phyloP scores from a whole-genome alignment of 2,797 vertebrate species.

The Alcedo quadribrachys region DNA sequence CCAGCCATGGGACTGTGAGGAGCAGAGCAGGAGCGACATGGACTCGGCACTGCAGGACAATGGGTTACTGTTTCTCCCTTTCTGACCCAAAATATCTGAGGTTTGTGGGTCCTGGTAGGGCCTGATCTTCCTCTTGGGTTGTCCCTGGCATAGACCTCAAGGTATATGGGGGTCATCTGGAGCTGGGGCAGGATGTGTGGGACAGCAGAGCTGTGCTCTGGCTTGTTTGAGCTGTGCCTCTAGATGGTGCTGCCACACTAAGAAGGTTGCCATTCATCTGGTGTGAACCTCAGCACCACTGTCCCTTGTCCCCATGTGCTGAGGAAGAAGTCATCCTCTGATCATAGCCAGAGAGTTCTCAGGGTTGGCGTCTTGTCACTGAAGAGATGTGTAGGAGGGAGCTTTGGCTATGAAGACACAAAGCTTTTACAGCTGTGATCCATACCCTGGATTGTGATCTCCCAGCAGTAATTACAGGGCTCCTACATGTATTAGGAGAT shows the following conservation, averaged over 20 bases:
- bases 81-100: not conserved
- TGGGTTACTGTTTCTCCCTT: not conserved
- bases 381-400: not conserved
- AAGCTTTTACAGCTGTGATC: not conserved
- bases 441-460: not conserved
- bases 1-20: fast-evolving
- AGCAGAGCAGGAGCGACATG: not conserved
- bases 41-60: not conserved
- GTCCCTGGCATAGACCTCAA: not conserved
- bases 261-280: not conserved
- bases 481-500: not conserved
- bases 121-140: not conserved
- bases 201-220: not conserved
- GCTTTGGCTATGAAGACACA: not conserved
- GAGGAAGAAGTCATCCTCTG: not conserved
- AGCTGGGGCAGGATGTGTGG: not conserved
- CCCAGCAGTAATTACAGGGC: not conserved
- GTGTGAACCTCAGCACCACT: not conserved
- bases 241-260: slow-evolving; percentile 35
- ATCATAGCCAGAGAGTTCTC: not conserved
- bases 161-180: not conserved
- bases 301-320: not conserved
- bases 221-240: not conserved
- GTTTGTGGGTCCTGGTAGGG: not conserved
- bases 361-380: not conserved